A percentile compares a stretch with the other conserved stretches of the same genome.
These are phyloP conservation scores for Ectropis crepuscularia DNA, from an alignment of 2,888 invertebrate species.

Conservation along the genomic window DNA sequence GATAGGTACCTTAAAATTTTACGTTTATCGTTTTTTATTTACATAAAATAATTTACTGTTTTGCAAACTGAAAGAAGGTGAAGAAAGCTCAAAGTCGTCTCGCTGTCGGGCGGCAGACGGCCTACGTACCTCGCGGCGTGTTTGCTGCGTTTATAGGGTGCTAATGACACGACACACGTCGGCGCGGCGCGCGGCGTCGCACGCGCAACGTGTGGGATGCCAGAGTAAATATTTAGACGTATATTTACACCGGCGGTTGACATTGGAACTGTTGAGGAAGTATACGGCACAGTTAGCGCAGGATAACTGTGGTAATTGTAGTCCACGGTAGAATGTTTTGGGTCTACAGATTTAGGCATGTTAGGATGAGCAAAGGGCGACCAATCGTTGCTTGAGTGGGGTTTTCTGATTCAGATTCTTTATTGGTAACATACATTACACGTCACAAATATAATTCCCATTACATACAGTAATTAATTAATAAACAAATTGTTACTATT, in stretches of 20 bases:
- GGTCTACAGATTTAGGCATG: not conserved
- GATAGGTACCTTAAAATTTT: too few relatives aligned
- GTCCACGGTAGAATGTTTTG: not conserved
- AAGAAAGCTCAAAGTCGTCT: not conserved
- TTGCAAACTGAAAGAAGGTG: not conserved
- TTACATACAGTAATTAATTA: too few relatives aligned
- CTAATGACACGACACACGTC: conserved; percentile 62
- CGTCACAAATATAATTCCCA: too few relatives aligned
- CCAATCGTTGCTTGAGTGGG: too few relatives aligned
- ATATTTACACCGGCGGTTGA: conserved; percentile 37
- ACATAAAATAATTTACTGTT: too few relatives aligned
- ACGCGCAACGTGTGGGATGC: conserved; percentile 16
- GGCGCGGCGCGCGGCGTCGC: conserved; percentile 24
- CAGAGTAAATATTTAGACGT: conserved; percentile 13
- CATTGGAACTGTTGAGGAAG: conserved; percentile 20
- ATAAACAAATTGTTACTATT: too few relatives aligned
- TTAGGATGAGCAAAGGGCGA: not conserved
- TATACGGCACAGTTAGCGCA: not conserved
- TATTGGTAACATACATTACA: too few relatives aligned
- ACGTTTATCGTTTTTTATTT: too few relatives aligned
- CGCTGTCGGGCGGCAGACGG: conserved; percentile 3
- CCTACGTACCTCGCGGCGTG: conserved; percentile 51
- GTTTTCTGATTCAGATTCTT: too few relatives aligned
- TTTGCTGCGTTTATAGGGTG: conserved; percentile 67
- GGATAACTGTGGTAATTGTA: not conserved